phyloP scores from a whole-genome alignment of 2,113 vertebrate genomes.

The Sebastes fasciatus region DNA sequence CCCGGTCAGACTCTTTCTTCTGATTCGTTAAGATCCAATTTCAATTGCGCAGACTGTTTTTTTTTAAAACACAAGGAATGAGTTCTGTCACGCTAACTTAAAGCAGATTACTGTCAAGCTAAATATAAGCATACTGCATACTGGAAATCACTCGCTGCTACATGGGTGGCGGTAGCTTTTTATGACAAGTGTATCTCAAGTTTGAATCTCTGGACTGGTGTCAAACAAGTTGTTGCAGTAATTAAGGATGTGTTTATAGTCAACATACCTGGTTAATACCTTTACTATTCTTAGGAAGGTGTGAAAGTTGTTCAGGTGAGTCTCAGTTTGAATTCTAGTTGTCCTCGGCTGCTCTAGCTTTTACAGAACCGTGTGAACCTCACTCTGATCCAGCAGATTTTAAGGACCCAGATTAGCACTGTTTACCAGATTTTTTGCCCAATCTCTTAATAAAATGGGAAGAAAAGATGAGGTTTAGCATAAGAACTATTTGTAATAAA shows the following conservation, averaged over 20 bases:
- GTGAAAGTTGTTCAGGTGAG: background rate
- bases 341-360: background rate
- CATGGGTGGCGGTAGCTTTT: background rate
- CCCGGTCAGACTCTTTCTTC: background rate
- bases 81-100: conserved; percentile 1
- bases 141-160: background rate
- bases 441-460: background rate
- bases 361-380: background rate
- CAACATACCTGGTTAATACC: conserved; percentile 2
- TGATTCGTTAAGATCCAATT: conserved; percentile 7
- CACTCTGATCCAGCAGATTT: background rate
- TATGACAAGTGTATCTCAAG: conserved; percentile 5
- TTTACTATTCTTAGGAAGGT: background rate
- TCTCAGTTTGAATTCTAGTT: background rate
- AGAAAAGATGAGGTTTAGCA: background rate
- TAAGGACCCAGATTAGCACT: background rate
- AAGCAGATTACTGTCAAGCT: background rate
- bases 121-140: background rate
- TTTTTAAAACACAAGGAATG: background rate
- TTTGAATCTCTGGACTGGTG: background rate
- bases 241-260: background rate
- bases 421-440: background rate
- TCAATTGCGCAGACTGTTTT: background rate
- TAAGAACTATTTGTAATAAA: background rate
- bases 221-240: conserved; percentile 15